Conservation (phyloP, 2,113 vertebrate genomes). For the Tautogolabrus adspersus region DNA sequence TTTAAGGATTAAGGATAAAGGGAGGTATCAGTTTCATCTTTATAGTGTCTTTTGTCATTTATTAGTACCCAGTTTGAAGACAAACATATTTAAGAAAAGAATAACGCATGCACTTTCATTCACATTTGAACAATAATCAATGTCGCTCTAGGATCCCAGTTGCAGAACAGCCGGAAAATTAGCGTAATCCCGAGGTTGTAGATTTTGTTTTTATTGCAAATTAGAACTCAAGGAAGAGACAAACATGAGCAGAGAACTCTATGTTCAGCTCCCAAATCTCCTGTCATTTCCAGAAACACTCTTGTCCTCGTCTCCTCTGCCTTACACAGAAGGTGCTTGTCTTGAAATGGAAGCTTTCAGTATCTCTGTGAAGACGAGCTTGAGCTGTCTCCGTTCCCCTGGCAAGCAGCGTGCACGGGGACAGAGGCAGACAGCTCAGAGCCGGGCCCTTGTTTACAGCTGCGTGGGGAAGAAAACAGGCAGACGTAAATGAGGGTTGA, state of each 20-base stretch:
- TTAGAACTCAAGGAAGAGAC: conserved; percentile 79
- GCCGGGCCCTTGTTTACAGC: conserved; percentile 93
- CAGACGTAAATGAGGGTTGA: conserved; percentile 97
- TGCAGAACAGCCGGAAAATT: not conserved
- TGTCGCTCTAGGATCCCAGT: not conserved
- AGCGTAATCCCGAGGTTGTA: not conserved
- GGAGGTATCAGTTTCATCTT: not conserved
- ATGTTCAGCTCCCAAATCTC: conserved; percentile 80
- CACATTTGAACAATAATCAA: not conserved
- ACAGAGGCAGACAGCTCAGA: conserved; percentile 87
- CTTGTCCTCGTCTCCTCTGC: conserved; percentile 81
- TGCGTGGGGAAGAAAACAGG: conserved; percentile 90
- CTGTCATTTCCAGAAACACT: conserved; percentile 82
- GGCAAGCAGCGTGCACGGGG: conserved; percentile 53
- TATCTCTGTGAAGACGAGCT: conserved; percentile 82
- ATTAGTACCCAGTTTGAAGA: not conserved
- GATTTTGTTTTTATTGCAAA: conserved; percentile 35
- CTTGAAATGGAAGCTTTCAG: conserved; percentile 85
- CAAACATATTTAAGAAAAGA: not conserved
- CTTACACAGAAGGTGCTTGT: conserved; percentile 79
- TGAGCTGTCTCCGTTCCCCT: conserved; percentile 85
- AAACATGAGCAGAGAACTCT: conserved; percentile 41
- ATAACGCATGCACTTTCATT: too few species aligned
- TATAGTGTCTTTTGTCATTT: not conserved
- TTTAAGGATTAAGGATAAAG: too few species aligned